Evolutionary conservation across 1,140 invertebrate species (phyloP).

Genomic region (Drosophila serrata): DNA sequence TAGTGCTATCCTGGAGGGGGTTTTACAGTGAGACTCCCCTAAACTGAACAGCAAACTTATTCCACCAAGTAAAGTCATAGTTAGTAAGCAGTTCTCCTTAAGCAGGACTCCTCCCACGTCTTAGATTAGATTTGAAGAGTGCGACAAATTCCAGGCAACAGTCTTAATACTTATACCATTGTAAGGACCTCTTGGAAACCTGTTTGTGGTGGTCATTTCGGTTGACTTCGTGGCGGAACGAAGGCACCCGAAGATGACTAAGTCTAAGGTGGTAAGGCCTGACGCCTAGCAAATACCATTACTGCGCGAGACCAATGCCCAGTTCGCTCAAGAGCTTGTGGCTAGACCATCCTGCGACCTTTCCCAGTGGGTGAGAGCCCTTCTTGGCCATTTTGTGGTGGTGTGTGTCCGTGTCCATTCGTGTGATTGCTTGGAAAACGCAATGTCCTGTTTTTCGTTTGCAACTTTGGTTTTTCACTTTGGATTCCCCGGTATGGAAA

Average conservation of each 20-base stretch:
- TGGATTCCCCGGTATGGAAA: slow-evolving; percentile 66
- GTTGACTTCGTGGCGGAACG: slow-evolving; percentile 28
- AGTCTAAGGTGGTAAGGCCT: slow-evolving; percentile 21
- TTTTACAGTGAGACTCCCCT: neutral
- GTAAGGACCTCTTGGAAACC: slow-evolving; percentile 20
- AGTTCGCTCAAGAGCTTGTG: slow-evolving; percentile 24
- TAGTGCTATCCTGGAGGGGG: neutral
- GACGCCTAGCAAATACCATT: slow-evolving; percentile 30
- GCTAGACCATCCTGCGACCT: slow-evolving; percentile 36
- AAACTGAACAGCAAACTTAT: neutral
- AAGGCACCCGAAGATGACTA: slow-evolving; percentile 54
- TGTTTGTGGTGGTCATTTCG: slow-evolving; percentile 23
- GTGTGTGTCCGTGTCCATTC: slow-evolving; percentile 7
- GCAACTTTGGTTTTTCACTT: slow-evolving; percentile 65
- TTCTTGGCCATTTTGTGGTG: neutral
- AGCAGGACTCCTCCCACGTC: neutral
- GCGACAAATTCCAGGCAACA: slow-evolving; percentile 13
- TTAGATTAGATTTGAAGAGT: slow-evolving; percentile 1
- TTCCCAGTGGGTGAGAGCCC: slow-evolving; percentile 16
- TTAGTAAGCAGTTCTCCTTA: neutral
- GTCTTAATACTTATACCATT: neutral
- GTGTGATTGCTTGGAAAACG: slow-evolving; percentile 62
- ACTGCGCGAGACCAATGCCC: slow-evolving; percentile 45
- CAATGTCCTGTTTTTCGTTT: slow-evolving; percentile 79
- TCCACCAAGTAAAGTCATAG: neutral